These are phyloP conservation scores for Callimorpha dominula DNA, from an alignment of 2,888 invertebrate genomes.

Conservation along the genomic window DNA sequence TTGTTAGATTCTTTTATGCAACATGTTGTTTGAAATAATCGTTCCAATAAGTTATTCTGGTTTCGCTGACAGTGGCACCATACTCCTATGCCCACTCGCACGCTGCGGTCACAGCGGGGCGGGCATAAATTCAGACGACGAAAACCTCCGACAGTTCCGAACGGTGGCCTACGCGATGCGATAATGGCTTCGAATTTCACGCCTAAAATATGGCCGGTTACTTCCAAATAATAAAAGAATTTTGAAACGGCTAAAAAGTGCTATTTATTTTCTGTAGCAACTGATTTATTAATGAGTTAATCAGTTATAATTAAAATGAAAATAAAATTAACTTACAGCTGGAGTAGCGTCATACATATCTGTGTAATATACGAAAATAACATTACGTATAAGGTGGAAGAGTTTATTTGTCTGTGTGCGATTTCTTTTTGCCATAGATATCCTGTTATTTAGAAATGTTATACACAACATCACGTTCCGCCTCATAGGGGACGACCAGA, in stretches of 20 bases:
- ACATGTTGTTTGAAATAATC: neutral
- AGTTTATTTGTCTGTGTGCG: too few species aligned
- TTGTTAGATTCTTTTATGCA: too few species aligned
- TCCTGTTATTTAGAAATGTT: too few species aligned
- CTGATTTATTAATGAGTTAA: neutral
- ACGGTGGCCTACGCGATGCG: constrained; percentile 58
- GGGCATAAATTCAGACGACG: constrained; percentile 68
- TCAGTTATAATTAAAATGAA: neutral
- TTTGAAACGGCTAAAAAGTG: constrained; percentile 15
- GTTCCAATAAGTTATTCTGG: neutral
- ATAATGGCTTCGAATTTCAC: constrained; percentile 68
- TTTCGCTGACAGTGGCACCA: constrained; percentile 39
- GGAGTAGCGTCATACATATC: too few species aligned
- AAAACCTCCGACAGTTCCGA: constrained; percentile 63
- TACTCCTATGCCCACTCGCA: constrained; percentile 47
- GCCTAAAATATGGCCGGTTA: constrained; percentile 52
- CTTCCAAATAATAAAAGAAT: constrained; percentile 27
- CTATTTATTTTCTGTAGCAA: neutral
- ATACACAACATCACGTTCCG: too few species aligned
- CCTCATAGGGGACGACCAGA: too few species aligned
- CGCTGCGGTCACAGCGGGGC: constrained; percentile 63
- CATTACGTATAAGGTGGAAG: too few species aligned
- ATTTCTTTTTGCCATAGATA: too few species aligned
- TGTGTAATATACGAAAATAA: too few species aligned
- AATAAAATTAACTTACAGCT: too few species aligned